Evolutionary conservation across 2,888 invertebrate species (phyloP), one percentile per base, ranked within the genome.

Genomic region (Ctena decussata): DNA sequence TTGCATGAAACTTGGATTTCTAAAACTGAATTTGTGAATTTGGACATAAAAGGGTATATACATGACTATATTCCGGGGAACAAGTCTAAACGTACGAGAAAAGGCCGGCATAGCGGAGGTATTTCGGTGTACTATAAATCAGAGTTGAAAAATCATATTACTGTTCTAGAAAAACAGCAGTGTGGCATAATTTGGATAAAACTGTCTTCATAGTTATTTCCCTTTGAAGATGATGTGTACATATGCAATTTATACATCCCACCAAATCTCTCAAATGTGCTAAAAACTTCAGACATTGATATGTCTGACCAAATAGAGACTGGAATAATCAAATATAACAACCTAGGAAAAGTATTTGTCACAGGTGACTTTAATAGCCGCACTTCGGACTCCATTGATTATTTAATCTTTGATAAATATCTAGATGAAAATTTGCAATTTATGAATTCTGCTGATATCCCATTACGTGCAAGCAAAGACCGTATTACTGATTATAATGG

Each of bases 361-460:
- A 37, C 70, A 32, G 35, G 70, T 70, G 70, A 70, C 39, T 70
- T 70, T 37, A 70, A 70, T 70, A 70, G 70, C 37, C 35, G 70
- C 5, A 70, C 70, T 24, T 70, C 70, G 12, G 70, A 70, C 37
- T n/a, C 39, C 37, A 24, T 39, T 1, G 70, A 70, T n/a, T 27
- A 37, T 3, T 12, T 70, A 37, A 37, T 37, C 24, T 70, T 37
- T 70, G 70, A 70, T 39, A 70, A 37, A 39, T 70, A 70, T 44
- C 44, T 44, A 12, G 44, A 44, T 44, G 11, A 44, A 12, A 44
- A 44, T 44, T 44, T 44, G 44, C 44, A 44, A 44, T 44, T 44
- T 44, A 12, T 44, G 44, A 12, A 44, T 44, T 44, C 44, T 12
- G 18, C 44, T 44, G 44, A 44, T 18, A 44, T 44, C 18, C 44